Percentiles rank a stretch among this genome's conserved stretches.
Evolutionary conservation across 2,888 invertebrate species (phyloP).

Genomic region (Bellardia pandia): DNA sequence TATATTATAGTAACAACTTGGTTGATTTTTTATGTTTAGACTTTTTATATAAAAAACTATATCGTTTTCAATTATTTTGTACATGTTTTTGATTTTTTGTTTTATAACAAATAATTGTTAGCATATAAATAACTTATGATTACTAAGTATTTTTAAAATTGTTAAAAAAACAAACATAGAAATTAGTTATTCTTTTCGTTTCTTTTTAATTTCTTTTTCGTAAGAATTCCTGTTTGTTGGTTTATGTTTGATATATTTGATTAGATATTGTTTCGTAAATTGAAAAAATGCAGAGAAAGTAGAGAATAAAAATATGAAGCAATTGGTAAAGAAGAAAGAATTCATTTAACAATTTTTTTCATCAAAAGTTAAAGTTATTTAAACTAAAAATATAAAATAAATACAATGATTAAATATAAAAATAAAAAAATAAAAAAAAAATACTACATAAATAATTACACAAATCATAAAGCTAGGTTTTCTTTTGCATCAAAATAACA

Average conservation of each 20-base stretch:
- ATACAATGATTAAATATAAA: constrained; percentile 48
- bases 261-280: constrained; percentile 62
- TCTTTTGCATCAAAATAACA: constrained; percentile 44
- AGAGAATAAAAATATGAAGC: constrained; percentile 83
- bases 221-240: constrained; percentile 79
- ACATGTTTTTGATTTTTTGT: constrained; percentile 46
- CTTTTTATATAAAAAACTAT: constrained; percentile 53
- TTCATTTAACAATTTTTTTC: constrained; percentile 76
- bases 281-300: constrained; percentile 81
- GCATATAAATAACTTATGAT: constrained; percentile 72
- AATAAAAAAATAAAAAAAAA: constrained; percentile 67
- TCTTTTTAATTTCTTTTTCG: constrained; percentile 83
- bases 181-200: constrained; percentile 78
- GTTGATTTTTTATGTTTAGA: constrained; percentile 40
- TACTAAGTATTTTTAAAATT: constrained; percentile 76
- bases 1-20: constrained; percentile 67
- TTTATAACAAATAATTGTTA: constrained; percentile 76
- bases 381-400: constrained; percentile 56
- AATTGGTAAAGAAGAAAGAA: constrained; percentile 79
- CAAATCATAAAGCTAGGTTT: constrained; percentile 56
- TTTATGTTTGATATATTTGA: constrained; percentile 60
- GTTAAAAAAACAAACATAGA: constrained; percentile 20
- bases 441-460: constrained; percentile 47
- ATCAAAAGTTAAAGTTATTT: constrained; percentile 67
- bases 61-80: constrained; percentile 66